Evolutionary conservation across 1,140 invertebrate genomes (phyloP), one percentile per base, ranked within the genome.

Genomic region (Caenorhabditis brenneri): DNA sequence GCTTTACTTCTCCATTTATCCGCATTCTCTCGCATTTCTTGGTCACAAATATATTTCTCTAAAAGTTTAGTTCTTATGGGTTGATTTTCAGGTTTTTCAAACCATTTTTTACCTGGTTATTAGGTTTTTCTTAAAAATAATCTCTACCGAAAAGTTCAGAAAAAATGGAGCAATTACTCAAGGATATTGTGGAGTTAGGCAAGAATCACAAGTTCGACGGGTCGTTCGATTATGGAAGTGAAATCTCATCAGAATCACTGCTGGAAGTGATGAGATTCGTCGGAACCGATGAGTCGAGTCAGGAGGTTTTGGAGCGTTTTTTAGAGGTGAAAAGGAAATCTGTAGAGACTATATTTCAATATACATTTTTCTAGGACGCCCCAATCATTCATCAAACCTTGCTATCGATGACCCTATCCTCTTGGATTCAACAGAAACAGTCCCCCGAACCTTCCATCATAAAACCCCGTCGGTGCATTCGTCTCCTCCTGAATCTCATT

Each of bases 401-500:
- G 10, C 36, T 74, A 9, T 12, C 36, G n/a, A 74, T 74, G 1
- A 74, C 65, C 0, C 46, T 74, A 19, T 46, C 36, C 24, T 31
- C 36, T 27, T n/a, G n/a, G 65, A 31, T 24, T 33, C 58, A 12
- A 10, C 15, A n/a, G n/a, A n/a, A n/a, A n/a, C n/a, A n/a, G n/a
- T 36, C 31, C 7, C n/a, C 58, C 2, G 58, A 65, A 36, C n/a
- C n/a, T n/a, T 19, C 31, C 29, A 9, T 65, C 6, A 65, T 33
- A 36, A 65, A 74, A 42, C 7, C 36, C 3, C 65, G 65, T 1
- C 65, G 65, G 0, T n/a, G 36, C 0, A 74, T 74, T 27, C 65
- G 65, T 27, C 65, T 74, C 0, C 65, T 74, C n/a, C 36, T 74
- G 65, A 74, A 74, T 46, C 33, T 74, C 33, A 74, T 46, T 24